Conservation (phyloP, 37 sponge, comb jelly and placozoan genomes). For the Sycon ciliatum region DNA sequence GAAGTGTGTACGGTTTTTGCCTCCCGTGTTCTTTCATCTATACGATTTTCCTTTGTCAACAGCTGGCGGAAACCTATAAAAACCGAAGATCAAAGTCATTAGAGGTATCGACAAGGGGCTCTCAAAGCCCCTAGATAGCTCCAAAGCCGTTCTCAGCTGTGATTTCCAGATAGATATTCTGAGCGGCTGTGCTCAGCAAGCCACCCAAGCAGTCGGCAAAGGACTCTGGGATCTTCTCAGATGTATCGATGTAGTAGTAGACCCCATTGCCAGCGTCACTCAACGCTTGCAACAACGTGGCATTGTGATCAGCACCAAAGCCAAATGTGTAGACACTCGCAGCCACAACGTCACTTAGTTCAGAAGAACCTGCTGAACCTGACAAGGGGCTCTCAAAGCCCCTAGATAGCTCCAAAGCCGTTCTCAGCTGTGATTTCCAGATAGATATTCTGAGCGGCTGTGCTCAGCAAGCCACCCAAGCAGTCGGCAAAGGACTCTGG, state of each 20-base stretch:
- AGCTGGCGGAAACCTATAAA: no score
- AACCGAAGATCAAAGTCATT: no score
- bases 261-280: conserved; percentile 65
- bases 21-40: no score
- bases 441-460: conserved; percentile 73
- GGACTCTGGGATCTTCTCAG: conserved; percentile 85
- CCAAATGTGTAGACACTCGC: conserved; percentile 85
- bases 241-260: conserved; percentile 73
- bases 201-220: conserved; percentile 91
- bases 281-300: conserved; percentile 55
- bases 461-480: conserved; percentile 75
- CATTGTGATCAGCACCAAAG: conserved; percentile 69
- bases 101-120: no score
- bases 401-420: no score
- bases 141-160: no score
- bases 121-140: no score
- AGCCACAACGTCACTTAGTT: no score
- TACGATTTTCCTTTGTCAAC: no score
- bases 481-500: conserved; percentile 91
- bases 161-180: conserved; percentile 72
- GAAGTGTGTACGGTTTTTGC: no score
- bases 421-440: conserved; percentile 43
- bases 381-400: no score
- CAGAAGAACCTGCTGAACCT: no score
- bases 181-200: conserved; percentile 70